Conservation (phyloP, 2,113 vertebrate species). For the Polypterus senegalus region DNA sequence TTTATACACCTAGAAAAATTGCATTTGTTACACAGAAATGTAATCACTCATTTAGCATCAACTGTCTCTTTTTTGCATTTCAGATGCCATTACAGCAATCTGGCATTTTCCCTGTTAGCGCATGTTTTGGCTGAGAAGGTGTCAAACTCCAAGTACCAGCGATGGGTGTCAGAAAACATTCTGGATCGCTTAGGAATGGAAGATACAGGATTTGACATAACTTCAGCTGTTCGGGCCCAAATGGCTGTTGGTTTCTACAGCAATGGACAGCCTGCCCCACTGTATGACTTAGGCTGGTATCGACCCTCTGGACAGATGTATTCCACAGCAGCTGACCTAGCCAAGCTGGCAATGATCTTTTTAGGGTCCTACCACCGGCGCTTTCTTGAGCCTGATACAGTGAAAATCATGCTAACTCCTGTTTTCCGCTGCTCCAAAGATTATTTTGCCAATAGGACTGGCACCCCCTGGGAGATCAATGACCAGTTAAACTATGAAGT, state of each 20-base stretch:
- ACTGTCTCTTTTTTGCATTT: slow-evolving; percentile 10
- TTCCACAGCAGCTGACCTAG: slow-evolving; percentile 73
- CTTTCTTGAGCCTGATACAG: slow-evolving; percentile 55
- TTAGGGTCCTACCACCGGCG: slow-evolving; percentile 45
- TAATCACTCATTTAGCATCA: too few species aligned
- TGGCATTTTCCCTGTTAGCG: slow-evolving; percentile 80
- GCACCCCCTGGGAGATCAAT: slow-evolving; percentile 82
- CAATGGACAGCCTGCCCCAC: slow-evolving; percentile 53
- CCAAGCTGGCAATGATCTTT: slow-evolving; percentile 68
- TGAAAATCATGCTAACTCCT: slow-evolving; percentile 69
- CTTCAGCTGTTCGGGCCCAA: slow-evolving; percentile 35
- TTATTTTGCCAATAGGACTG: slow-evolving; percentile 74
- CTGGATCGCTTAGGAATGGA: slow-evolving; percentile 68
- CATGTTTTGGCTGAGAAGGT: slow-evolving; percentile 60
- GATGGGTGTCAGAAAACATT: slow-evolving; percentile 65
- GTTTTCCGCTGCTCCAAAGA: slow-evolving; percentile 57
- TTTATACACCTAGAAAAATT: too few species aligned
- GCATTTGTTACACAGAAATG: too few species aligned
- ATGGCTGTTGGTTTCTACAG: slow-evolving; percentile 73
- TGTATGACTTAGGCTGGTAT: slow-evolving; percentile 84
- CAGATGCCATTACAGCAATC: slow-evolving; percentile 86
- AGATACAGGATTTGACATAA: slow-evolving; percentile 72
- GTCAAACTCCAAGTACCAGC: slow-evolving; percentile 58
- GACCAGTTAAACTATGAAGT: slow-evolving; percentile 66
- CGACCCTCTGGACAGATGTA: slow-evolving; percentile 85